These are phyloP conservation scores for Gobio gobio DNA, from an alignment of 2,113 vertebrate species.

Conservation along the genomic window DNA sequence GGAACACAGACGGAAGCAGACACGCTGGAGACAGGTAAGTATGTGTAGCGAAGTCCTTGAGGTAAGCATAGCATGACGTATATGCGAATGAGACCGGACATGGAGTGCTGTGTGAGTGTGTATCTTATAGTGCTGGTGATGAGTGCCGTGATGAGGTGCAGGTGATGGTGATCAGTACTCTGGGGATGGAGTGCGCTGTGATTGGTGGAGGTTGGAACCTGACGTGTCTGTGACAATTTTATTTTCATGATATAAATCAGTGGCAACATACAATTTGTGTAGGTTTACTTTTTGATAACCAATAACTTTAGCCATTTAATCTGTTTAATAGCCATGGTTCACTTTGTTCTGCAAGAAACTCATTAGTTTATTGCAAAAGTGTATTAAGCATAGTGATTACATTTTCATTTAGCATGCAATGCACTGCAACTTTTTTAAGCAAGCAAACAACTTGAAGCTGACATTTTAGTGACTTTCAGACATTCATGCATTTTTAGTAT, in stretches of 20 bases:
- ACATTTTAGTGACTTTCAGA: not conserved
- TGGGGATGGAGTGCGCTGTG: no score
- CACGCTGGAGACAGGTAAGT: no score
- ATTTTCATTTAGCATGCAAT: not conserved
- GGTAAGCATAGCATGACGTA: no score
- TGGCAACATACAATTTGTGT: not conserved
- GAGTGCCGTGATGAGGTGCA: no score
- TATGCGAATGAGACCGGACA: no score
- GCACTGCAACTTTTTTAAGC: not conserved
- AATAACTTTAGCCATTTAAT: not conserved
- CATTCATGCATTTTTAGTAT: not conserved
- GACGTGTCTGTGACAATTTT: no score
- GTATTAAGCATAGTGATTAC: not conserved
- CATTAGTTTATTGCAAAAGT: not conserved
- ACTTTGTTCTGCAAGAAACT: not conserved
- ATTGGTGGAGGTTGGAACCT: no score
- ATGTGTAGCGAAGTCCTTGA: no score
- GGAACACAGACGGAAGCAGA: no score
- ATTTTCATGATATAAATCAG: not conserved
- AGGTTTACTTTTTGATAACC: not conserved
- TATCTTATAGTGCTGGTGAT: no score
- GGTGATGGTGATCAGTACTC: no score
- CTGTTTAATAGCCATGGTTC: not conserved
- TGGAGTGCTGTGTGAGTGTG: no score
- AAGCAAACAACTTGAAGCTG: not conserved